Evolutionary conservation across 2,888 invertebrate species (phyloP), one percentile per base, ranked within the genome.

Genomic region (Acleris holmiana): DNA sequence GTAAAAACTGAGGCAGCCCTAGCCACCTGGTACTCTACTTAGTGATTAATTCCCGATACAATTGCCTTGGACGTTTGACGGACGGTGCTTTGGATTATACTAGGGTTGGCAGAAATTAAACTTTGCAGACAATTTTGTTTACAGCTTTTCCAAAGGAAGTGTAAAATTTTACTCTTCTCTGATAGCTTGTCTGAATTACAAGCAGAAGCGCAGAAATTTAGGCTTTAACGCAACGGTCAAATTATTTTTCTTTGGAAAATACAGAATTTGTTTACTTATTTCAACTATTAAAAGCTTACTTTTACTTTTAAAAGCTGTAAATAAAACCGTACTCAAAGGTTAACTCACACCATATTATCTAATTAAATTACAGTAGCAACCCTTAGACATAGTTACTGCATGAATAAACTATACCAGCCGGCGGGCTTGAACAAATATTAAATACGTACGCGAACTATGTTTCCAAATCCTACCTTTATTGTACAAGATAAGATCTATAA

Each of bases 41-140:
- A 53, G 69, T 74, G 73, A 72, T 74, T 73, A 71, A 75, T 74
- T 67, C 69, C 70, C 69, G 66, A 61, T 66, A 51, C 67, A 67
- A 71, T 71, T 65, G 65, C 67, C 64, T 65, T 67, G 67, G 74
- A 72, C 73, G 76, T 70, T 70, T 75, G 69, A 70, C 68, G 72
- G 74, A 69, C 71, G 68, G 61, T 62, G 62, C 68, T 67, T 70
- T 64, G 58, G 51, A 62, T 67, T 48, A 54, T 46, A 15, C 35
- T 65, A 65, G 65, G 65, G 65, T 65, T 65, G 65, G 48, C 53
- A 1, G 18, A 51, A 21, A 19, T 15, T 13, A 2, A 21, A 7
- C n/a, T 54, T 35, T 35, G 35, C 35, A 35, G 10, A 35, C 13
- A 13, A 35, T 35, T 35, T 13, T 35, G 13, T 13, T 35, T 35